Evolutionary conservation across 2,797 vertebrate species (phyloP).

Genomic region (Hoplostethus atlanticus): DNA sequence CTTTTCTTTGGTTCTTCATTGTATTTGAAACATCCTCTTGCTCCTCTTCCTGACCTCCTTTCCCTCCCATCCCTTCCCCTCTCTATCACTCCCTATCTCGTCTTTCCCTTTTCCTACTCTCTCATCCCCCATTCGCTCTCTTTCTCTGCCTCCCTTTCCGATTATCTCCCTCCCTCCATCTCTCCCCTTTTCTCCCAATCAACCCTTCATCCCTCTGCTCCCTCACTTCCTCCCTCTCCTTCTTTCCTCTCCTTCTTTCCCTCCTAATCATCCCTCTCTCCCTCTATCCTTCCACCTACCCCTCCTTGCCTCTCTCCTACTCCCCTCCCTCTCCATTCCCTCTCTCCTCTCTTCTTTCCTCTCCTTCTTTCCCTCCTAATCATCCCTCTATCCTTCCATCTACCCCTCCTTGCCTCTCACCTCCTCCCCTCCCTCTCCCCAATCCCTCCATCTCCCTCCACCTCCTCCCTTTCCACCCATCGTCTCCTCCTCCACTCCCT

Average conservation of each 20-base stretch:
- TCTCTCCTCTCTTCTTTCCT: no score
- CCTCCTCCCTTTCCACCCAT: no score
- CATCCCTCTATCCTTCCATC: neutral
- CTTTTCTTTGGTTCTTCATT: constrained; percentile 30
- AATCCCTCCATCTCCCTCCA: neutral
- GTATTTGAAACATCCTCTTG: neutral
- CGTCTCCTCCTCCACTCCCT: neutral
- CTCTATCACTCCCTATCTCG: neutral
- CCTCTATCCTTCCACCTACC: no score
- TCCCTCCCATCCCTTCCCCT: no score
- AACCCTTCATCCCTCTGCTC: no score
- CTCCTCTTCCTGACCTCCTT: no score
- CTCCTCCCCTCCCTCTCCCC: neutral
- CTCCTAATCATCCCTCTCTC: neutral
- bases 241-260: no score
- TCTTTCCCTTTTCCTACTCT: neutral
- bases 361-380: no score
- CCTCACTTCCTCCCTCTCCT: no score
- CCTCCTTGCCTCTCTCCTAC: neutral
- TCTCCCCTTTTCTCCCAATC: no score
- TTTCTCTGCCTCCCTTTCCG: neutral
- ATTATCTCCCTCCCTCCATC: neutral
- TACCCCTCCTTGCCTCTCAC: neutral
- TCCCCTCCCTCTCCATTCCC: neutral
- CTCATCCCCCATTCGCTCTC: no score